A percentile compares a stretch with the other conserved stretches of the same genome.
These are phyloP conservation scores for Morpho helenor DNA, from an alignment of 2,888 invertebrate species.

Conservation along the genomic window DNA sequence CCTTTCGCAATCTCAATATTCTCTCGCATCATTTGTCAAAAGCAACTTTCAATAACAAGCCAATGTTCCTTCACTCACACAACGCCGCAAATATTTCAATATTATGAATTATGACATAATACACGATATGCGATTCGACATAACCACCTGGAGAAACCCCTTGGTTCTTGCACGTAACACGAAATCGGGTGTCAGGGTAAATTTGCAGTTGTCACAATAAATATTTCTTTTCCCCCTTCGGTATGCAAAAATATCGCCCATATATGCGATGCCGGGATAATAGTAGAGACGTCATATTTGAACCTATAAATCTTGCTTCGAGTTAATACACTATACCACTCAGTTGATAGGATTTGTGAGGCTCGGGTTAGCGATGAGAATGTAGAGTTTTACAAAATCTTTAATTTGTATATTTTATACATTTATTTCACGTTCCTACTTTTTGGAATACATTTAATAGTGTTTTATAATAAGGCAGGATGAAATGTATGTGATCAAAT, in stretches of 20 bases:
- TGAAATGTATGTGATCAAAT: too few relatives aligned
- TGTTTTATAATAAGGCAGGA: too few relatives aligned
- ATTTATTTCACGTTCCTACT: too few relatives aligned
- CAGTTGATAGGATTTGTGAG: constrained; percentile 36
- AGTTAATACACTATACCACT: constrained; percentile 67
- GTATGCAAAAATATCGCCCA: constrained; percentile 72
- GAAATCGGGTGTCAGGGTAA: constrained; percentile 28
- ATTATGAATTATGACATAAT: constrained; percentile 71
- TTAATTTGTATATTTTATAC: neutral
- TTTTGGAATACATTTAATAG: too few relatives aligned
- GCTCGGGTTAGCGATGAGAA: constrained; percentile 8
- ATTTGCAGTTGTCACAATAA: constrained; percentile 49
- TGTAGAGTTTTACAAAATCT: neutral
- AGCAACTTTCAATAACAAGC: constrained; percentile 63
- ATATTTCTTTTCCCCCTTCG: constrained; percentile 55
- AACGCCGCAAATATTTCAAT: constrained; percentile 63
- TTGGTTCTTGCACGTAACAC: neutral
- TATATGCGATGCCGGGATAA: constrained; percentile 57
- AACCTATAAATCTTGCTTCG: constrained; percentile 70
- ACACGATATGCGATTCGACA: constrained; percentile 42
- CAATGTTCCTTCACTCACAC: constrained; percentile 45
- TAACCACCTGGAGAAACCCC: constrained; percentile 13
- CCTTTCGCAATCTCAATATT: constrained; percentile 21
- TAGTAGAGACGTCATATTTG: constrained; percentile 57
- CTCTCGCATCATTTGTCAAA: constrained; percentile 66